Evolutionary conservation across 1,140 invertebrate species (phyloP).

Genomic region (Delia radicum): DNA sequence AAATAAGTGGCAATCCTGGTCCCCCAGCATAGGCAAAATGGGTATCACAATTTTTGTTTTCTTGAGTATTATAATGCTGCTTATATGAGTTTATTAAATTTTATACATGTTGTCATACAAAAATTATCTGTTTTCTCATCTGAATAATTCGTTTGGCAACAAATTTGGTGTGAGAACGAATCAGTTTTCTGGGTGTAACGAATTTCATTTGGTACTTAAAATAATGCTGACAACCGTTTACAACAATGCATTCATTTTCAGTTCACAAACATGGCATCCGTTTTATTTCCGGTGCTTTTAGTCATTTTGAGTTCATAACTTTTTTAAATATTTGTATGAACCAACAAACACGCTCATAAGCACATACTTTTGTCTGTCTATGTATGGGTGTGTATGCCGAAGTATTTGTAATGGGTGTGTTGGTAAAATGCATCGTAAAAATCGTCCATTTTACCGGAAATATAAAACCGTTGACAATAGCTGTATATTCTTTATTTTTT

Average conservation of each 20-base stretch:
- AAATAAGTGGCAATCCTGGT: too few species aligned
- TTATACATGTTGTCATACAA: too few species aligned
- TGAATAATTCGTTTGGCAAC: too few species aligned
- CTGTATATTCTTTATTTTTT: not conserved
- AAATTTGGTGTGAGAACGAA: too few species aligned
- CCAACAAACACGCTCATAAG: too few species aligned
- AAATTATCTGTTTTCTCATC: too few species aligned
- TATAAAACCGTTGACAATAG: constrained; percentile 5
- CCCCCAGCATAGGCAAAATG: too few species aligned
- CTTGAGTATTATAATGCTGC: too few species aligned
- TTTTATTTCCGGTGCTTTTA: not conserved
- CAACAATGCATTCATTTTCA: not conserved
- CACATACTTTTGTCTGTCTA: too few species aligned
- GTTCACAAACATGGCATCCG: constrained; percentile 1
- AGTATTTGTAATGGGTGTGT: not conserved
- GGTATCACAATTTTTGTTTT: too few species aligned
- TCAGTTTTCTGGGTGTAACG: not conserved
- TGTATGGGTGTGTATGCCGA: not conserved
- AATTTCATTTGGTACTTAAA: not conserved
- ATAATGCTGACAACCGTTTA: not conserved
- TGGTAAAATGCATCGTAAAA: not conserved
- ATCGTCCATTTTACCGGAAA: not conserved
- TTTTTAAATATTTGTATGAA: not conserved
- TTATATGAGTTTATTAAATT: too few species aligned
- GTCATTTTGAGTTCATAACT: constrained; percentile 4